Evolutionary conservation across 2,888 invertebrate species (phyloP).

Genomic region (Dasypolia templi): DNA sequence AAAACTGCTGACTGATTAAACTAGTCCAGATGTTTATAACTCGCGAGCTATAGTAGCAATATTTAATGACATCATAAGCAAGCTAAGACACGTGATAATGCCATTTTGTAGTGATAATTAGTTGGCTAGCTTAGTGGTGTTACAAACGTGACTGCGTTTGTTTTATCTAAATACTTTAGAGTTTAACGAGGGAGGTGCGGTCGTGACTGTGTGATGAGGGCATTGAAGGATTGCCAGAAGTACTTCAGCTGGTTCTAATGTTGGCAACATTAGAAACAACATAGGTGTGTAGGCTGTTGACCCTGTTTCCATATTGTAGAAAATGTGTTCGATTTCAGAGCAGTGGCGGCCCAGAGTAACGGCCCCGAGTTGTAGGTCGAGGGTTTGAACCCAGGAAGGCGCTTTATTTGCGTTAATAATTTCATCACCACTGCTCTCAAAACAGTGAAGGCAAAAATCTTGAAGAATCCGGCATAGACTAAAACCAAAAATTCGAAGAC

Average conservation of each 20-base stretch:
- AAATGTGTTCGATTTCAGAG: not conserved
- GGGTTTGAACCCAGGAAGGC: too few relatives aligned
- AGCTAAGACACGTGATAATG: constrained; percentile 51
- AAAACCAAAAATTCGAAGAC: too few relatives aligned
- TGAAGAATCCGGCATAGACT: too few relatives aligned
- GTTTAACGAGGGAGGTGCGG: constrained; percentile 35
- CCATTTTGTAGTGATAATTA: constrained; percentile 52
- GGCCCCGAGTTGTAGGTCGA: too few relatives aligned
- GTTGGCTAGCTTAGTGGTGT: constrained; percentile 19
- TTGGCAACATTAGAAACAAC: too few relatives aligned
- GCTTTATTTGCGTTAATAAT: too few relatives aligned
- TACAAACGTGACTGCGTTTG: constrained; percentile 57
- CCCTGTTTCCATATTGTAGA: not conserved
- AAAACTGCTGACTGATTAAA: not conserved
- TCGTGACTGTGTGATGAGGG: constrained; percentile 32
- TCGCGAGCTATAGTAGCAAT: not conserved
- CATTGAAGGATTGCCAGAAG: constrained; percentile 1
- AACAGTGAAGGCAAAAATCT: too few relatives aligned
- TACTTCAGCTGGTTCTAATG: constrained; percentile 13
- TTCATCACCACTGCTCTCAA: too few relatives aligned
- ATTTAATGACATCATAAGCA: constrained; percentile 51
- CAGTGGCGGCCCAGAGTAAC: too few relatives aligned
- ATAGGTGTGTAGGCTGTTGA: not conserved
- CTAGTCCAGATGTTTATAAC: constrained; percentile 13
- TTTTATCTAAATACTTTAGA: constrained; percentile 54